Base-by-base conservation (phyloP, 2,113 vertebrate genomes). In the Phasianus colchicus region DNA sequence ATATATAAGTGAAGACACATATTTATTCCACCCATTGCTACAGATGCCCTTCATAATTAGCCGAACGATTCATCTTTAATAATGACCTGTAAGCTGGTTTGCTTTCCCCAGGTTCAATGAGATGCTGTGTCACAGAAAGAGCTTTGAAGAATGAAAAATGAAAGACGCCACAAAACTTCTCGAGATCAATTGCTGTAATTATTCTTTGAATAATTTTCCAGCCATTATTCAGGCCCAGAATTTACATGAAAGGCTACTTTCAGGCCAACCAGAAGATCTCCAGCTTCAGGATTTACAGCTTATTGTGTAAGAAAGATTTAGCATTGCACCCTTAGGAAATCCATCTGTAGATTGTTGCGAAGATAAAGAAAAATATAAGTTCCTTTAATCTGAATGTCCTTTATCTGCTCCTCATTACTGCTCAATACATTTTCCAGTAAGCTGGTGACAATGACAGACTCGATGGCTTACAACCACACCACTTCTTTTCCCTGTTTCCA, bases 341-440 rank as follows among this genome's bases (percentile, higher is more conserved):
- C 69, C 89, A 93, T 94, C 90, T 84, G 91, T 38, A 97, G 97
- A 97, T 98, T 60, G 58, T 50, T 88, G 92, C 19, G 40, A 92
- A 93, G 97, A 97, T 95, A 96, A 96, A 91, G 90, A 86, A 85
- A 98, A 97, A 92, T 67, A 72, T 27, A 89, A 96, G 66, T 95
- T 95, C 72, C 90, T 88, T 96, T 93, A 85, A 95, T 97, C 95
- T 96, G 82, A 95, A 96, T 96, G 95, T 92, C 93, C 88, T 94
- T 97, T 96, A 89, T 94, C 82, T 87, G 91, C 64, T 86, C 21
- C 96, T 97, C 93, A 95, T 97, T 96, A 88, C 92, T 71, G 89
- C 79, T 83, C 96, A 76, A 75, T 90, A 86, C 89, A 71, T 94
- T 95, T 94, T 78, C 94, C 38, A 88, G 90, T 95, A 57, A 96